These are phyloP conservation scores for Apoda limacodes DNA, from an alignment of 2,888 invertebrate genomes.

Conservation along the genomic window DNA sequence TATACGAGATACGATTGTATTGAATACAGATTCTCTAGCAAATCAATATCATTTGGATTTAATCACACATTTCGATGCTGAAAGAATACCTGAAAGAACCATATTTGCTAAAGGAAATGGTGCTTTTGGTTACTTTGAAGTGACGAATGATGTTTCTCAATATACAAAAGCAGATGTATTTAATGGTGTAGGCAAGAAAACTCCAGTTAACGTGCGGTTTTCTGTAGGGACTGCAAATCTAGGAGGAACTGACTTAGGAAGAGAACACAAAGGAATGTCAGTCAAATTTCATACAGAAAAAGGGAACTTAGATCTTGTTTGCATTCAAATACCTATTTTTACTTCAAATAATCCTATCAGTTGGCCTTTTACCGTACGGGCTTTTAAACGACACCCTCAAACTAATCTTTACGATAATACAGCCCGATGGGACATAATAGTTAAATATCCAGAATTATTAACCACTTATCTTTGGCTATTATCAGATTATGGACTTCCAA, in stretches of 20 bases:
- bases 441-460: constrained; percentile 80
- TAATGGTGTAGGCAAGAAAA: constrained; percentile 61
- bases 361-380: constrained; percentile 88
- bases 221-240: constrained; percentile 72
- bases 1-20: constrained; percentile 10
- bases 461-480: constrained; percentile 83
- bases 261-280: constrained; percentile 44
- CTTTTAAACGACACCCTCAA: constrained; percentile 91
- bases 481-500: constrained; percentile 89
- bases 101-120: constrained; percentile 91
- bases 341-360: constrained; percentile 85
- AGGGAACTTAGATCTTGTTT: constrained; percentile 89
- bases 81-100: constrained; percentile 89
- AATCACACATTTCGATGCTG: constrained; percentile 80
- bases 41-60: constrained; percentile 67
- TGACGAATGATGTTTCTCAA: constrained; percentile 77
- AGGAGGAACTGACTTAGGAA: constrained; percentile 66
- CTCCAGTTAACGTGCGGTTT: constrained; percentile 62
- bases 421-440: constrained; percentile 90
- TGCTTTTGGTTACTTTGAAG: constrained; percentile 82
- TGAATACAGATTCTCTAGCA: constrained; percentile 15
- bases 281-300: constrained; percentile 77
- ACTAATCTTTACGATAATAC: constrained; percentile 85
- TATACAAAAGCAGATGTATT: constrained; percentile 68
- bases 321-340: constrained; percentile 88